Evolutionary conservation across 2,113 vertebrate species (phyloP), one percentile per base, ranked within the genome.

Genomic region (Oncorhynchus mykiss): DNA sequence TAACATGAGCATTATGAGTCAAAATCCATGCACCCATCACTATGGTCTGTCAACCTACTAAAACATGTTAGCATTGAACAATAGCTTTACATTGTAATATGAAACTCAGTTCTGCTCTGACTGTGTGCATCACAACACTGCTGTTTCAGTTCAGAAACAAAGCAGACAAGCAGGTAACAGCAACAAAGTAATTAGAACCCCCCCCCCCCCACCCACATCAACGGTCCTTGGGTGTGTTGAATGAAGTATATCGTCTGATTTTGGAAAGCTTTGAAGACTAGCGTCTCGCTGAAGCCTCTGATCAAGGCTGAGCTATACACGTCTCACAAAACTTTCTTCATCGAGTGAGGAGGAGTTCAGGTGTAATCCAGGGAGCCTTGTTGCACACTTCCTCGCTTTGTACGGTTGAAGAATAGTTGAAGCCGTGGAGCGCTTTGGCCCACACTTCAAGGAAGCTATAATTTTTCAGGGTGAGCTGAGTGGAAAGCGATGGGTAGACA

Each of bases 371-470:
- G 62, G 59, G 39, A 27, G 12, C 34, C 27, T 18, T 14, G 48
- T 62, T 48, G 24, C 64, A 69, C 51, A 73, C 1, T 60, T 69
- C 68, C 82, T 54, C 34, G 9, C 9, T 85, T 79, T 9, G 70
- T 16, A 82, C 39, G 62, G 70, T 27, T 71, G 62, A 51, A 79
- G 79, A 6, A 76, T 77, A 11, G 39, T 45, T 45, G 39, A 45
- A 45, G 39, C 39, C 39, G 2, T 45, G 9, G 39, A 45, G 80
- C 54, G 60, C 59, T 70, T 76, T 57, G n/a, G 24, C 45, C 69
- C 60, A 80, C 29, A 77, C 85, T 85, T 79, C 13, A 75, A 75
- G n/a, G 72, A 75, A 70, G 73, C 74, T 54, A 79, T 39, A 27
- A 81, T 79, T 70, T 73, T 73, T 82, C 18, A 1, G 66, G 66